Evolutionary conservation across 2,888 invertebrate species (phyloP), one percentile per base, ranked within the genome.

Genomic region (Tenthredo scrophulariae): DNA sequence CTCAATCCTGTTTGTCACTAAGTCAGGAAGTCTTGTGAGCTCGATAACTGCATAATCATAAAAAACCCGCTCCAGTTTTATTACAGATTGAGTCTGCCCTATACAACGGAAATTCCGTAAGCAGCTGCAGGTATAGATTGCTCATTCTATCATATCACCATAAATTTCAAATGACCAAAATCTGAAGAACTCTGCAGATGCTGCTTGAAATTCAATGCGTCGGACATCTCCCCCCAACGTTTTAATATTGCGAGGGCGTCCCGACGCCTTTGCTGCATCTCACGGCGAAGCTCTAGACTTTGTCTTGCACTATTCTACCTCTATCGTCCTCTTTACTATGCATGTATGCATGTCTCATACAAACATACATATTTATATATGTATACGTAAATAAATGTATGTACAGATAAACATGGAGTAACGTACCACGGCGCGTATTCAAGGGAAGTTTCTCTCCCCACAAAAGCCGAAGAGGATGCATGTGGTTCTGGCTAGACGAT

Each of bases 151-250:
- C 26, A 43, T 77, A 54, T 15, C 29, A 33, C 33, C 15, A 29
- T 50, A 29, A 46, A 75, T 50, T 54, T 10, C 4, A 15, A 7
- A 33, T 18, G 50, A 50, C 26, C 9, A 43, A 75, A 75, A 75
- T 46, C 46, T 26, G 7, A 22, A 75, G 43, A 50, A 46, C 77
- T 29, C 77, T 29, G 54, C 74, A 22, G 10, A 29, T 46, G 50
- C 77, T 77, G 54, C 29, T 77, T 54, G 33, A 77, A 50, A 77
- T 80, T 80, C 80, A 80, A 80, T 65, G 40, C 18, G 40, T 80
- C 62, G 80, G 62, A 62, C 77, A 79, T 54, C 79, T 46, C 79
- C 13, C 13, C 10, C 54, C 26, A 26, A 65, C 80, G 58, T 43
- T 80, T 54, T 54, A 54, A 54, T 54, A 65, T 80, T 40, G 40